Conservation (phyloP, 2,888 invertebrate genomes). For the Crocallis elinguaria region DNA sequence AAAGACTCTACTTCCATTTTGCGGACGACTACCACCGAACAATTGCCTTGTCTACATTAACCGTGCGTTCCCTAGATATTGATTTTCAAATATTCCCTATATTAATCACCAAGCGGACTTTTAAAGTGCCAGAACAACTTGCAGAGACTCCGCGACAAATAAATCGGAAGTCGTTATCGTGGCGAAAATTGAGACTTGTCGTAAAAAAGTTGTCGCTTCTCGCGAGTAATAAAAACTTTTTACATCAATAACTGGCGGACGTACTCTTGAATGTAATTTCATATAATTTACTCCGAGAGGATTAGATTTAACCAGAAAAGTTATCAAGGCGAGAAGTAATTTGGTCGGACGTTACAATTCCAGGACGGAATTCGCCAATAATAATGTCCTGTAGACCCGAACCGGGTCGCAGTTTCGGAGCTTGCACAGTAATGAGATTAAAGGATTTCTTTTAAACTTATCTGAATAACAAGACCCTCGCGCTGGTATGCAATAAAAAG, state of each 20-base stretch:
- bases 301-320: constrained; percentile 43
- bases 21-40: constrained; percentile 8
- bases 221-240: constrained; percentile 46
- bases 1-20: constrained; percentile 31
- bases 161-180: constrained; percentile 42
- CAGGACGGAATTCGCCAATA: constrained; percentile 44
- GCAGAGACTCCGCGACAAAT: constrained; percentile 40
- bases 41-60: constrained; percentile 3
- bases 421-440: constrained; percentile 63
- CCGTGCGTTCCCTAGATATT: constrained; percentile 3
- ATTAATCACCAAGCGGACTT: constrained; percentile 21
- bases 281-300: constrained; percentile 38
- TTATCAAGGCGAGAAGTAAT: constrained; percentile 47
- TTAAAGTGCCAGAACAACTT: constrained; percentile 38
- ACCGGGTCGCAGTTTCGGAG: constrained; percentile 44
- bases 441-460: constrained; percentile 63
- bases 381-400: constrained; percentile 47
- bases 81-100: constrained; percentile 9
- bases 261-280: constrained; percentile 43
- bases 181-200: constrained; percentile 44
- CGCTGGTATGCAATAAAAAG: constrained; percentile 55
- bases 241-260: constrained; percentile 41
- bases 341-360: constrained; percentile 43
- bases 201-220: constrained; percentile 45
- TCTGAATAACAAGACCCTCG: constrained; percentile 54